phyloP scores from a whole-genome alignment of 2,888 invertebrate genomes.

The Siphlonurus alternatus region DNA sequence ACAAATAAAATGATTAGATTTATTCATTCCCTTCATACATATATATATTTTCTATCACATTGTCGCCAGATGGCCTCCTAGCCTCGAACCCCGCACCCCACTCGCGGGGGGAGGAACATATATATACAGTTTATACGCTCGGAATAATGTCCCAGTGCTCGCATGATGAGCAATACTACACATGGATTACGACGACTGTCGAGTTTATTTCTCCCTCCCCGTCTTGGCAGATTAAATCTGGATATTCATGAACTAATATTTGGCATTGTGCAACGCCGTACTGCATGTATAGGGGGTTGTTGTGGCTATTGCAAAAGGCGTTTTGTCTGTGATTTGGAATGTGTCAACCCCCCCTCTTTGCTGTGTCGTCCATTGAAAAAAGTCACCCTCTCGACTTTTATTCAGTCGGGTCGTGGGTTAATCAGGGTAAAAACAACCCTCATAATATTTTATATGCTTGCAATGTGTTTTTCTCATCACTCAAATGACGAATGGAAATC shows the following conservation, averaged over 20 bases:
- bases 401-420: not conserved
- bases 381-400: not conserved
- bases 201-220: not conserved
- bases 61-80: not conserved
- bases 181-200: not conserved
- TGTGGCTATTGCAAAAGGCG: not conserved
- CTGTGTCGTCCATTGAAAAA: not conserved
- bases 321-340: not conserved
- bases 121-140: not conserved
- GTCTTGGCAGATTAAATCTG: slow-evolving; percentile 13
- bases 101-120: not conserved
- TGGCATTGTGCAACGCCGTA: not conserved
- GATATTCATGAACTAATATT: slow-evolving; percentile 13
- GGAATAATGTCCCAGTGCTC: not conserved
- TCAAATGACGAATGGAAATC: not conserved
- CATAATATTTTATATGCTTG: not conserved
- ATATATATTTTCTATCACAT: not conserved
- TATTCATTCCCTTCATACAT: too few relatives aligned
- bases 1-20: too few relatives aligned
- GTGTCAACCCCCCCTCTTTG: not conserved
- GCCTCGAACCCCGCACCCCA: not conserved
- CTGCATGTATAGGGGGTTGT: not conserved
- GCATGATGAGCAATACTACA: not conserved
- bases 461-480: too few relatives aligned
- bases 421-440: not conserved